Percentiles rank a stretch among this genome's conserved stretches.
Evolutionary conservation across 2,888 invertebrate genomes (phyloP).

Genomic region (Heliconius cydno): DNA sequence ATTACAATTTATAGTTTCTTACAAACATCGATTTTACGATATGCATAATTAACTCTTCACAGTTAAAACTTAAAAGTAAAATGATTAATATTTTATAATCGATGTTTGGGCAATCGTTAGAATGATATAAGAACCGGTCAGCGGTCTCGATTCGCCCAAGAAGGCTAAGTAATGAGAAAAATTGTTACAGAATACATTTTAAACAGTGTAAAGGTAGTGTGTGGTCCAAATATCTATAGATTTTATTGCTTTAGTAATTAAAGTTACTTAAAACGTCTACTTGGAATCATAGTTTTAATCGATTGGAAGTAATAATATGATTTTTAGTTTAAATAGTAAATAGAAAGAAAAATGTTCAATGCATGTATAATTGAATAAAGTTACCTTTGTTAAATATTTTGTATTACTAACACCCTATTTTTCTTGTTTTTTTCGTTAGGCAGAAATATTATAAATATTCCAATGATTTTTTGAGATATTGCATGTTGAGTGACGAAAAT

Average conservation of each 20-base stretch:
- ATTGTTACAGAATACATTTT: conserved; percentile 49
- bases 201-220: conserved; percentile 49
- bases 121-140: conserved; percentile 37
- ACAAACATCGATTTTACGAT: not conserved
- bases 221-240: conserved; percentile 60
- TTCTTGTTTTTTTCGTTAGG: too few relatives aligned
- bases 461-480: too few relatives aligned
- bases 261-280: conserved; percentile 2
- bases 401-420: too few relatives aligned
- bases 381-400: too few relatives aligned
- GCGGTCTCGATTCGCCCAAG: conserved; percentile 42
- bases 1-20: not conserved
- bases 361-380: too few relatives aligned
- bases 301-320: not conserved
- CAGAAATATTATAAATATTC: too few relatives aligned
- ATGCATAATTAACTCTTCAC: not conserved
- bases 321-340: not conserved
- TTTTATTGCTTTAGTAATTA: conserved; percentile 43
- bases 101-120: conserved; percentile 19
- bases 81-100: conserved; percentile 8
- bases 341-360: not conserved
- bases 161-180: conserved; percentile 53
- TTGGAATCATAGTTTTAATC: not conserved
- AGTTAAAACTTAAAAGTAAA: conserved; percentile 1
- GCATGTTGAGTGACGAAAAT: too few relatives aligned